Evolutionary conservation across 2,797 vertebrate species (phyloP), one percentile per base, ranked within the genome.

Genomic region (Vultur gryphus): DNA sequence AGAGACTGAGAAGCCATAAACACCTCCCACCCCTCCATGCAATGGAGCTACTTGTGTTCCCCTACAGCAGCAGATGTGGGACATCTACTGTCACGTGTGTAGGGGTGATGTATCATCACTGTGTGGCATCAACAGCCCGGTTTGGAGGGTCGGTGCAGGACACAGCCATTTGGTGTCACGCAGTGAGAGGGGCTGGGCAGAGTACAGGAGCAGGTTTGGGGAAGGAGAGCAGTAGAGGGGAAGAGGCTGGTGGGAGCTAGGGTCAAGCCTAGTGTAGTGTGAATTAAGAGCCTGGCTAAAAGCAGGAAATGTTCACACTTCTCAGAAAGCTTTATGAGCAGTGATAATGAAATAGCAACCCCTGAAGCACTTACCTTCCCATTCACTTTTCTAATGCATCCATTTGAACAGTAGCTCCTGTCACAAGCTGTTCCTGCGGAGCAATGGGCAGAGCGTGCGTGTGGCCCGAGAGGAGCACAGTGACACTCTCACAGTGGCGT

Each of bases 251-350:
- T 91, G 58, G 43, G 46, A 86, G 39, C 17, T 44, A 17, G 25
- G n/a, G 16, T 85, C 62, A 82, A 65, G n/a, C 21, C 55, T 65
- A 76, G 35, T 9, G 33, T 31, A 25, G 48, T 58, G n/a, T 75
- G 58, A 95, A 88, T 76, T 93, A 84, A 85, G 78, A 89, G 31
- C 37, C 73, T 72, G 51, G 31, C 55, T 79, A 92, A 85, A 84
- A 94, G 84, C 62, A 91, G 81, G 37, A 87, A 85, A 71, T 13
- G 15, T 83, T 96, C 87, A 46, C 72, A 67, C 57, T 57, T 89
- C 57, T 89, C 59, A 91, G 78, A 91, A 87, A 90, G 59, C 41
- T 93, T 91, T 92, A 77, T 41, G 52, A 82, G 51, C 51, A 77
- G 71, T 41, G 75, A 73, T 89, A 90, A 92, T 70, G 59, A 93